A percentile compares a stretch with the other conserved stretches of the same genome.
Evolutionary conservation across 2,888 invertebrate species (phyloP).

Genomic region (Cheilosia urbana): DNA sequence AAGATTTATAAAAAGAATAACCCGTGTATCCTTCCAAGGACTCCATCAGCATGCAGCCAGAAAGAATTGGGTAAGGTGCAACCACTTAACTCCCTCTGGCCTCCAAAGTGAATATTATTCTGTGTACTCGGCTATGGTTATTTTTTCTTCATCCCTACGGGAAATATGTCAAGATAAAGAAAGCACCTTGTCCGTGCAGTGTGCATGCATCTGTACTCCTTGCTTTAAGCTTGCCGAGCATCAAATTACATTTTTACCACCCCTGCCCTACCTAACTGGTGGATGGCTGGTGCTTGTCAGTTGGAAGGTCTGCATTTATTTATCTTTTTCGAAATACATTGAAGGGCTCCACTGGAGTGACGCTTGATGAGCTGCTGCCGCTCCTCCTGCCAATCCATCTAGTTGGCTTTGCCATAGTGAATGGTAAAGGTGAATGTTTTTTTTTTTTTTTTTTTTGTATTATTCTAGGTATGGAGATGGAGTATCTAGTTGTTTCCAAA

Average conservation of each 20-base stretch:
- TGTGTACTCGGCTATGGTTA: conserved; percentile 14
- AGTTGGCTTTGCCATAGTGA: no score
- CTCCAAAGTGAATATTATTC: neutral
- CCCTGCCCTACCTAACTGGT: neutral
- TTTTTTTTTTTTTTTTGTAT: no score
- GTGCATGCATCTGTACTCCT: conserved; percentile 39
- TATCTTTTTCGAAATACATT: conserved; percentile 44
- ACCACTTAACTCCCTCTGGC: conserved; percentile 6
- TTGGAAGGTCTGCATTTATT: conserved; percentile 39
- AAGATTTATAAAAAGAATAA: conserved; percentile 5
- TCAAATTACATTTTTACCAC: conserved; percentile 33
- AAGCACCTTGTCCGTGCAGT: conserved; percentile 54
- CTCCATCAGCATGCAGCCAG: conserved; percentile 6
- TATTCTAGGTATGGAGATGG: no score
- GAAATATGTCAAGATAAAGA: conserved; percentile 67
- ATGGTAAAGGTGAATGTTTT: no score
- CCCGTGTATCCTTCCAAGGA: conserved; percentile 17
- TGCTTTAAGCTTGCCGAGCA: conserved; percentile 31
- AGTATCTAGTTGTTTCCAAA: no score
- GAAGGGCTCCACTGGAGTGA: conserved; percentile 21
- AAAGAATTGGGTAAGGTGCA: conserved; percentile 20
- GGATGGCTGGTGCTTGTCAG: neutral
- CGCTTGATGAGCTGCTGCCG: no score
- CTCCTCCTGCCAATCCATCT: no score
- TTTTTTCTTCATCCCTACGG: conserved; percentile 49